Base-by-base conservation (phyloP, 2,113 vertebrate genomes). In the Vimba vimba region DNA sequence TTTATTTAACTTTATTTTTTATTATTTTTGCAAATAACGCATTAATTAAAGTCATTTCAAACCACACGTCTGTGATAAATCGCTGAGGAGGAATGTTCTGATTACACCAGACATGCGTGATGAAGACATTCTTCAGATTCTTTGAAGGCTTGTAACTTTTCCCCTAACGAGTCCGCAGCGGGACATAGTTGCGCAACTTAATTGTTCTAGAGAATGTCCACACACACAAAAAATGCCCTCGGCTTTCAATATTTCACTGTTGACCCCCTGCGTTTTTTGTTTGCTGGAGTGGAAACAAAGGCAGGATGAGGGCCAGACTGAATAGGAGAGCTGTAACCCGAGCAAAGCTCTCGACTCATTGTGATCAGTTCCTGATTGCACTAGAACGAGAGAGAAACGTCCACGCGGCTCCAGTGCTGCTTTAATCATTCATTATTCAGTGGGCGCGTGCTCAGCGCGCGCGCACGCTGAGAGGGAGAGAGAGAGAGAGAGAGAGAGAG, bases 401-500 rank as follows among this genome's bases (percentile, higher is more conserved):
- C 91, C 88, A 88, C 91, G 30, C 64, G 39, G 81, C 81, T 71
- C 60, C 85, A 64, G 45, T 91, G 91, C 90, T 89, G 87, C 89
- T 85, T 87, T 86, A 87, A 87, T 86, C 87, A 92, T 95, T 93
- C 93, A 95, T 95, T 95, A 95, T 95, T 95, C 92, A 95, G 89
- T 74, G 66, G 90, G 90, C 89, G 94, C 92, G 93, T 90, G 84
- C 79, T 78, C 57, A 55, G 60, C 23, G 55, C 27, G 45, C 27
- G 27, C 27, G 27, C 27, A 1, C 27, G 27, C 1, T n/a, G n/a
- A n/a, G n/a, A n/a, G n/a, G n/a, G 27, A 45, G 79, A 92, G 27
- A 27, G 27, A 27, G 64, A 75, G 30, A 77, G 25, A 52, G 64
- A 23, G 30, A 2, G 30, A 30, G 30, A 33, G 30, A 76, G 19